Base-by-base conservation (phyloP, 2,113 vertebrate genomes). In the Oreochromis spilurus region DNA sequence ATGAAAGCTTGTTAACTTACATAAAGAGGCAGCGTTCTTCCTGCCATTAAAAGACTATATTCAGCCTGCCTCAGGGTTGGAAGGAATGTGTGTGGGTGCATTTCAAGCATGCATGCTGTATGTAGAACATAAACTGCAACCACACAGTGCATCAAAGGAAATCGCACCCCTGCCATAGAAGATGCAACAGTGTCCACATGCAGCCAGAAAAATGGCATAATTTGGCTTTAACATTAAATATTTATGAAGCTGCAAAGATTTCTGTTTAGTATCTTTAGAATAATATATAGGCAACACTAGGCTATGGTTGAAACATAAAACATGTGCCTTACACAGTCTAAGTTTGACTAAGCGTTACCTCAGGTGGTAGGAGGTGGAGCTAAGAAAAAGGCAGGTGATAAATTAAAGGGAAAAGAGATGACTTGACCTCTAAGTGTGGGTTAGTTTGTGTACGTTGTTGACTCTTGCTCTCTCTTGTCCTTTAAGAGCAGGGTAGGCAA, bases 31-130 rank as follows among this genome's bases (percentile, higher is more conserved):
- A 92, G 91, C 67, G 62, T 80, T 82, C 54, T 81, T 90, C 79
- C 87, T 88, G 57, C 58, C 70, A 82, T 92, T 92, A 91, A 92
- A 90, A 84, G 75, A 89, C 92, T 88, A 86, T 85, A 92, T 90
- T 94, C 90, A 94, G 87, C 78, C 38, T 38, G 83, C 79, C 34
- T 21, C 86, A 60, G 77, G 85, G 80, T 83, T 78, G 19, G 83
- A 38, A 90, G 90, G 93, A 94, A 94, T 92, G 88, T 62, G 57
- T 88, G 88, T 84, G 92, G 92, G 83, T 87, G 83, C 40, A 53
- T 87, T 82, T 85, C 58, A 45, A 81, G 78, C 72, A 36, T 90
- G 84, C 70, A 67, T 53, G 83, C 84, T 91, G 87, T 80, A 90
- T 90, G 81, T 54, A 84, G 21, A 85, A 91, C 90, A 82, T 83